Conservation (phyloP, 1,140 invertebrate genomes). For the Liolophura sinensis region DNA sequence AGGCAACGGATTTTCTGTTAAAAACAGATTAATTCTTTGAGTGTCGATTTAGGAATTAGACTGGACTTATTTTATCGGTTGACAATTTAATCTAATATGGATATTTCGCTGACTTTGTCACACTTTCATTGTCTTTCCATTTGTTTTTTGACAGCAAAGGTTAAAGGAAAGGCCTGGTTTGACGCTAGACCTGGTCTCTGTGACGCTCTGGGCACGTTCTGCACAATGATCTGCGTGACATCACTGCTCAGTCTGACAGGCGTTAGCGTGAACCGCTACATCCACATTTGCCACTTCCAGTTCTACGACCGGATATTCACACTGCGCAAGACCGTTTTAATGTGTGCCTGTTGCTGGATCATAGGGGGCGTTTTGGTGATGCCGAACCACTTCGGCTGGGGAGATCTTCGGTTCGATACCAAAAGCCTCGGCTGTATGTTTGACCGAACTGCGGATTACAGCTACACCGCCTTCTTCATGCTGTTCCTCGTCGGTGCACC, state of each 20-base stretch:
- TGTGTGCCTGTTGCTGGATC: constrained; percentile 27
- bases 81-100: too few species aligned
- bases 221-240: constrained; percentile 38
- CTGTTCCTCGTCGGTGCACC: constrained; percentile 38
- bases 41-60: too few species aligned
- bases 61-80: too few species aligned
- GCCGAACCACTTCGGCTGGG: constrained; percentile 35
- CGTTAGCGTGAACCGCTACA: constrained; percentile 43
- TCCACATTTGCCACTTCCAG: constrained; percentile 40
- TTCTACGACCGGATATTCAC: constrained; percentile 39
- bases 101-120: too few species aligned
- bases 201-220: constrained; percentile 33
- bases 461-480: constrained; percentile 42
- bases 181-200: constrained; percentile 33
- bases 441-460: constrained; percentile 41
- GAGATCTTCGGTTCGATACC: constrained; percentile 39
- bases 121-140: too few species aligned
- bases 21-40: too few species aligned
- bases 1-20: too few species aligned
- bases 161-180: constrained; percentile 40
- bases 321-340: constrained; percentile 21
- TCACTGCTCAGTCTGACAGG: constrained; percentile 40
- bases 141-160: constrained; percentile 26
- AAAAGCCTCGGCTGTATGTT: constrained; percentile 44
- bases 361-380: constrained; percentile 27